A percentile compares a stretch with the other conserved stretches of the same genome.
phyloP scores from a whole-genome alignment of 2,797 vertebrate genomes.

The Danio albolineatus region DNA sequence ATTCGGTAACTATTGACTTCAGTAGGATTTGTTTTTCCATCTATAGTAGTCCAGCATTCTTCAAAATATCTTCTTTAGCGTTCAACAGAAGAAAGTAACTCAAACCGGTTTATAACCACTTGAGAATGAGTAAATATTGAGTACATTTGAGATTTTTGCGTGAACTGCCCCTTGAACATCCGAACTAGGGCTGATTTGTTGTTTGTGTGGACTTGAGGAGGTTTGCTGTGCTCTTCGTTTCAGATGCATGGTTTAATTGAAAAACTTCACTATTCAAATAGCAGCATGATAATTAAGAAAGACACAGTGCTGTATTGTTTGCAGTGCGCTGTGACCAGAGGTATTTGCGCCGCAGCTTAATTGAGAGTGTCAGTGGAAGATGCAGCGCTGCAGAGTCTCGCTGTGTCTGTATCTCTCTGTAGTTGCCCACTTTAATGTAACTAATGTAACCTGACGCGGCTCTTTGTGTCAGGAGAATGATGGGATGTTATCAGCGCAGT shows the following conservation, averaged over 20 bases:
- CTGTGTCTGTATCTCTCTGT: conserved; percentile 58
- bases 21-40: too few species aligned
- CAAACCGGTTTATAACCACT: too few species aligned
- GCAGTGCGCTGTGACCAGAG: neutral
- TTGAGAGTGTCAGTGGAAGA: conserved; percentile 25
- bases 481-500: conserved; percentile 27
- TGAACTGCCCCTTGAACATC: too few species aligned
- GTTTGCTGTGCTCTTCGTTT: too few species aligned
- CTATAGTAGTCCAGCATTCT: too few species aligned
- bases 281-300: neutral
- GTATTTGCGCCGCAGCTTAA: neutral
- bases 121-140: too few species aligned
- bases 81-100: too few species aligned
- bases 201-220: too few species aligned
- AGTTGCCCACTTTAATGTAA: conserved; percentile 56
- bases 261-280: neutral
- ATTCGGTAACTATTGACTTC: too few species aligned
- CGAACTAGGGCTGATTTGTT: too few species aligned
- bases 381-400: conserved; percentile 24
- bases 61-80: too few species aligned
- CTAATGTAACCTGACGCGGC: conserved; percentile 53
- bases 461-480: conserved; percentile 51
- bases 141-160: too few species aligned
- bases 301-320: neutral
- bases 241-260: neutral